Evolutionary conservation across 2,797 vertebrate species (phyloP).

Genomic region (Mus minutoides): DNA sequence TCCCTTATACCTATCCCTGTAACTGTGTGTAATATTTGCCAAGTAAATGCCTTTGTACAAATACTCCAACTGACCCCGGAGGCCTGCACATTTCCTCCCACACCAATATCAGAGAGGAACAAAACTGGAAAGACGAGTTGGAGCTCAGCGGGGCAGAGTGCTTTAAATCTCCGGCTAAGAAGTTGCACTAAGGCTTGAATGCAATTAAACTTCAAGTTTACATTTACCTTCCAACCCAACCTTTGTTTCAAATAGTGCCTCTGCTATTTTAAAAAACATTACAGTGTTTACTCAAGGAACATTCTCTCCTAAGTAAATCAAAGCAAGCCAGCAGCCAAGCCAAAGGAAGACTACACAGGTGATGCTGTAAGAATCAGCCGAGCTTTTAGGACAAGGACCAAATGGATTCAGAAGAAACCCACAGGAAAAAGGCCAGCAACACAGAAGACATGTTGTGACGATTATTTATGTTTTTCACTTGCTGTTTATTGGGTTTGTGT

Average conservation of each 20-base stretch:
- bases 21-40: background rate
- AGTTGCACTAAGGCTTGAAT: conserved; percentile 60
- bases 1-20: background rate
- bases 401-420: conserved; percentile 53
- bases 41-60: conserved; percentile 47
- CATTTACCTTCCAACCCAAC: conserved; percentile 68
- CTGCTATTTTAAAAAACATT: conserved; percentile 76
- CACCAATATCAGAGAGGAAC: background rate
- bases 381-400: background rate
- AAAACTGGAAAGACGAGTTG: conserved; percentile 62
- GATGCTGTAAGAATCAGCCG: conserved; percentile 3
- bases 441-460: background rate
- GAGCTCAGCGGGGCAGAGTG: background rate
- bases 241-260: conserved; percentile 77
- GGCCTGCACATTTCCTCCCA: background rate
- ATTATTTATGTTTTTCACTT: background rate
- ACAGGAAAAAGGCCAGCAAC: background rate
- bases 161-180: conserved; percentile 70
- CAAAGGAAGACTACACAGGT: conserved; percentile 50
- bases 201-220: conserved; percentile 73
- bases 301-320: conserved; percentile 64
- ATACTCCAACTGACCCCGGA: background rate
- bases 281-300: conserved; percentile 72
- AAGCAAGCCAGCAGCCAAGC: conserved; percentile 55
- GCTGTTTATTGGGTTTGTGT: background rate